Percentiles rank a stretch among this genome's conserved stretches.
These are phyloP conservation scores for Myotis yumanensis DNA, from an alignment of 2,113 vertebrate species.

Conservation along the genomic window DNA sequence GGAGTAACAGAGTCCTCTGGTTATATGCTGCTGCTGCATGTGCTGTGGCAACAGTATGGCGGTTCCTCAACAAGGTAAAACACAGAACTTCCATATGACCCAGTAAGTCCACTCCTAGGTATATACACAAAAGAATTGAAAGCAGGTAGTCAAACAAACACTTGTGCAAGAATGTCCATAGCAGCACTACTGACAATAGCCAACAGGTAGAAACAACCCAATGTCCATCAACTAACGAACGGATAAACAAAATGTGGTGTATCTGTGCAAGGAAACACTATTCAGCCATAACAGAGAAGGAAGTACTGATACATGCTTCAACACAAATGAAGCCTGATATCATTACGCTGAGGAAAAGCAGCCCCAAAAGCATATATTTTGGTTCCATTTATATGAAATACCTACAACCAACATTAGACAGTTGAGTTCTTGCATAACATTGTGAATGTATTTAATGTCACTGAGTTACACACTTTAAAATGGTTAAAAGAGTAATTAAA, in stretches of 20 bases:
- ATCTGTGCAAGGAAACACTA: background rate
- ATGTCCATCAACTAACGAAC: background rate
- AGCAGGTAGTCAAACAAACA: background rate
- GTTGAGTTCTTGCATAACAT: no score
- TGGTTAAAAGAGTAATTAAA: background rate
- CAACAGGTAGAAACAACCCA: background rate
- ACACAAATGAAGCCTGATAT: background rate
- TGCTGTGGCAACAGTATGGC: background rate
- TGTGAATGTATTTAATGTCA: background rate
- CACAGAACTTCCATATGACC: background rate
- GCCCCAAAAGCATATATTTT: background rate
- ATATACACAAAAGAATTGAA: background rate
- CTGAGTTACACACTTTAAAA: background rate
- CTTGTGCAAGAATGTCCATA: background rate
- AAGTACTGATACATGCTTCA: background rate
- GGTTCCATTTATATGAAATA: background rate
- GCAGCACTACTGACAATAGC: background rate
- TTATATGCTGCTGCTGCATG: background rate
- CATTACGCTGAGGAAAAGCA: background rate
- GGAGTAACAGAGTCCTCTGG: accelerated
- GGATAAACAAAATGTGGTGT: background rate
- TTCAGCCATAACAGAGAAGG: background rate
- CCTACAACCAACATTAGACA: background rate
- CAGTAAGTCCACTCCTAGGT: background rate
- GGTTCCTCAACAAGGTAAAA: background rate